Conservation (phyloP, 37 sponge, comb jelly and placozoan genomes). For the Agelas oroides region DNA sequence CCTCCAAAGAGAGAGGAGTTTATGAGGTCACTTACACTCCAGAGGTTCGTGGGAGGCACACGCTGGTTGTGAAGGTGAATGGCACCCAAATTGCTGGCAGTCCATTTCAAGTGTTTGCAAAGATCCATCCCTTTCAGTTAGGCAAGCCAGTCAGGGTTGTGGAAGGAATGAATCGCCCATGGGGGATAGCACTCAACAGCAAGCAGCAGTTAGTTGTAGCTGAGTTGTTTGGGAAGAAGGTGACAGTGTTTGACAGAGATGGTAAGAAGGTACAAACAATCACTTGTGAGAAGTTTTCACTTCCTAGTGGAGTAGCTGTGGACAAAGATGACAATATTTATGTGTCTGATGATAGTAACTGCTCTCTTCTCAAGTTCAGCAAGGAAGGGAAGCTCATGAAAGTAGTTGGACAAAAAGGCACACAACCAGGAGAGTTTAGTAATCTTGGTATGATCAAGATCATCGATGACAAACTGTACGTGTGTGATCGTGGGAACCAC, state of each 20-base stretch:
- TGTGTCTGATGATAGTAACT: slow-evolving; percentile 1
- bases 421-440: not conserved
- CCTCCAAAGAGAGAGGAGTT: not conserved
- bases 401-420: not conserved
- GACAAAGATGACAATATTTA: slow-evolving; percentile 44
- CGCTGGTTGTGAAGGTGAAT: slow-evolving; percentile 15
- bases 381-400: not conserved
- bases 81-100: slow-evolving; percentile 21
- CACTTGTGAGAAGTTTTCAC: not conserved
- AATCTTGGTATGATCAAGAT: not conserved
- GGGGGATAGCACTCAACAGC: slow-evolving; percentile 3
- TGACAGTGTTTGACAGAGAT: slow-evolving; percentile 7
- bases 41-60: slow-evolving; percentile 17
- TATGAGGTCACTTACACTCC: slow-evolving; percentile 22
- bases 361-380: slow-evolving; percentile 1
- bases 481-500: slow-evolving; percentile 25
- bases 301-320: slow-evolving; percentile 15
- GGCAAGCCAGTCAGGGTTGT: slow-evolving; percentile 23
- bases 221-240: not conserved
- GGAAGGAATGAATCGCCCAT: not conserved
- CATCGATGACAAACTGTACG: slow-evolving; percentile 22
- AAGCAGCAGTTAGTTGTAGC: slow-evolving; percentile 10
- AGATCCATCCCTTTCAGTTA: slow-evolving; percentile 28
- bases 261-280: slow-evolving; percentile 8
- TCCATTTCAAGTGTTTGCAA: slow-evolving; percentile 23